Evolutionary conservation across 1,140 invertebrate genomes (phyloP), one percentile per base, ranked within the genome.

Genomic region (Chrysopa pallens): DNA sequence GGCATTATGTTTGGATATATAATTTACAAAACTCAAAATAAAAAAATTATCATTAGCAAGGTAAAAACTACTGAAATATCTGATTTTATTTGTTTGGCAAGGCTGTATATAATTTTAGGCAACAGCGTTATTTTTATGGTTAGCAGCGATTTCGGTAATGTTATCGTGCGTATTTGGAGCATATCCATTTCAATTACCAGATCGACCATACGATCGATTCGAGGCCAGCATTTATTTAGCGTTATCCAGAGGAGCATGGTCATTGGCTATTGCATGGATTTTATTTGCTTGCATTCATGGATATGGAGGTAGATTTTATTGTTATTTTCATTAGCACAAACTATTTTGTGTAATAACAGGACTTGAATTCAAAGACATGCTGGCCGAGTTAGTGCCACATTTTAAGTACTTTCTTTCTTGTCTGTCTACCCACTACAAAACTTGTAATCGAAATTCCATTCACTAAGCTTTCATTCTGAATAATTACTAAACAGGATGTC

Each of bases 261-360:
- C 58, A 0, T 3, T 66, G 0, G 52, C 55, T 0, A 29, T 74
- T 2, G 52, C 54, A 4, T 74, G 70, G 70, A 59, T 72, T 6
- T 61, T 78, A 11, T 69, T 74, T 42, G 67, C 68, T 0, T 74
- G 74, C 44, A 52, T 60, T 1, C 61, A 69, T 40, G 73, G 71
- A 33, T 68, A 69, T 48, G 73, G 66, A 51, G 73, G 73, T 73
- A 46, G 46, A 2, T 33, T 11, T 11, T 11, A 4, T 33, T 4
- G 3, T 4, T 33, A 6, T 33, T 6, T 33, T 33, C 6, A 2
- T 11, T 11, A 4, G 2, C 4, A 33, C 2, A 33, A 4, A 4
- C n/a, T 4, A 33, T 33, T 33, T 12, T 11, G 8, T 4, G 8
- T 33, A 11, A n/a, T n/a, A n/a, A n/a, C n/a, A n/a, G n/a, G n/a